These are phyloP conservation scores for Setipinna tenuifilis DNA, from an alignment of 2,797 vertebrate species.

Conservation along the genomic window DNA sequence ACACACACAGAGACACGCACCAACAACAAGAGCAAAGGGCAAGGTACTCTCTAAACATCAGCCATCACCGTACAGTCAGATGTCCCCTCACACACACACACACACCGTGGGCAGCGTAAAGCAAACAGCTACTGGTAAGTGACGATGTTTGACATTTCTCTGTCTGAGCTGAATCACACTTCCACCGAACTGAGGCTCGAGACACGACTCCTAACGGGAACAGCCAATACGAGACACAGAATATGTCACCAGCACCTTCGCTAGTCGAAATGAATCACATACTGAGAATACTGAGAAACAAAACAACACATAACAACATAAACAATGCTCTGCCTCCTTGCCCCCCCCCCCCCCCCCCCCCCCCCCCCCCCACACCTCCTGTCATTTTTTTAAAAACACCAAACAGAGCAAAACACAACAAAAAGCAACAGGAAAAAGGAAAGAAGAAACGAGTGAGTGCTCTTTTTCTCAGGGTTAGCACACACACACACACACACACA, in stretches of 20 bases:
- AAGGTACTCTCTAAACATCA: neutral
- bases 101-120: neutral
- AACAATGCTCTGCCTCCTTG: no score
- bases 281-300: neutral
- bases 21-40: neutral
- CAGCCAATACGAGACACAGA: neutral
- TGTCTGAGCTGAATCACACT: constrained; percentile 45
- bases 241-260: neutral
- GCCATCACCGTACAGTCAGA: neutral
- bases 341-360: no score
- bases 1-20: neutral
- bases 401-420: no score
- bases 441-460: no score
- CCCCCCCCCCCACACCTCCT: no score
- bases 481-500: no score
- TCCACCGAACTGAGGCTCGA: neutral
- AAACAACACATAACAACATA: no score
- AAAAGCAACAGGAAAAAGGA: no score
- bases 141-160: constrained; percentile 33
- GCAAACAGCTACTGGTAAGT: neutral
- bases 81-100: no score
- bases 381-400: no score
- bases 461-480: no score
- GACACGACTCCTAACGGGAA: neutral
- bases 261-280: neutral